Conservation (phyloP, 1,140 invertebrate species). For the Drosophila quadrilineata region DNA sequence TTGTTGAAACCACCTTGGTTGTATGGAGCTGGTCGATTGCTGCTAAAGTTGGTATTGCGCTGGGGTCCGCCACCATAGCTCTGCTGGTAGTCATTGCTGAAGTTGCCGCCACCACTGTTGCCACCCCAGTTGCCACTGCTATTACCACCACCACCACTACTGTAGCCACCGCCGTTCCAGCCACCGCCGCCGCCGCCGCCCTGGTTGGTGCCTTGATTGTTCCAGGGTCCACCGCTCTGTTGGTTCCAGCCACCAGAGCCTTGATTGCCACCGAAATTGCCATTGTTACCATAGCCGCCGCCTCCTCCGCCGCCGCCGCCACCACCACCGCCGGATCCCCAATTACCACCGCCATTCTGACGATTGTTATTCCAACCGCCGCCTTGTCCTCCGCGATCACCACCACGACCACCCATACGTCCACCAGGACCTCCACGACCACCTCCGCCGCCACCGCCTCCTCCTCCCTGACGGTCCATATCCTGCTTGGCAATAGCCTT, state of each 20-base stretch:
- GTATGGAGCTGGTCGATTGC: conserved; percentile 84
- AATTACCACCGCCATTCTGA: conserved; percentile 81
- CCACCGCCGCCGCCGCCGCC: conserved; percentile 67
- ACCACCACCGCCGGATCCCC: conserved; percentile 81
- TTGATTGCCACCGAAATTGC: conserved; percentile 59
- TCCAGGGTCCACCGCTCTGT: conserved; percentile 64
- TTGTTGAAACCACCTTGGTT: conserved; percentile 77
- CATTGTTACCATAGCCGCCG: conserved; percentile 77
- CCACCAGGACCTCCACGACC: conserved; percentile 48
- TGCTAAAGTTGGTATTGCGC: conserved; percentile 84
- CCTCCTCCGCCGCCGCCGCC: conserved; percentile 82
- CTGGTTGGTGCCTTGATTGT: conserved; percentile 59
- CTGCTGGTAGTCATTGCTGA: conserved; percentile 89
- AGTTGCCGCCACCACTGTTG: conserved; percentile 83
- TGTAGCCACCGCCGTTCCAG: conserved; percentile 65
- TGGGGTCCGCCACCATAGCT: conserved; percentile 87
- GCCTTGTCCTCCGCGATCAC: conserved; percentile 63
- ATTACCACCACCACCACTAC: conserved; percentile 31
- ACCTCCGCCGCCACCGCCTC: conserved; percentile 54
- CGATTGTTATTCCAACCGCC: conserved; percentile 66
- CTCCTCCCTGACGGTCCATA: conserved; percentile 83
- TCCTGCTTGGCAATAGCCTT: conserved; percentile 89
- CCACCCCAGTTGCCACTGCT: conserved; percentile 49
- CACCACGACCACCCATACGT: conserved; percentile 46
- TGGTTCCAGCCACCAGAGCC: conserved; percentile 68